Percentiles rank a stretch among this genome's conserved stretches.
Evolutionary conservation across 2,797 vertebrate species (phyloP).

Genomic region (Moxostoma hubbsi): DNA sequence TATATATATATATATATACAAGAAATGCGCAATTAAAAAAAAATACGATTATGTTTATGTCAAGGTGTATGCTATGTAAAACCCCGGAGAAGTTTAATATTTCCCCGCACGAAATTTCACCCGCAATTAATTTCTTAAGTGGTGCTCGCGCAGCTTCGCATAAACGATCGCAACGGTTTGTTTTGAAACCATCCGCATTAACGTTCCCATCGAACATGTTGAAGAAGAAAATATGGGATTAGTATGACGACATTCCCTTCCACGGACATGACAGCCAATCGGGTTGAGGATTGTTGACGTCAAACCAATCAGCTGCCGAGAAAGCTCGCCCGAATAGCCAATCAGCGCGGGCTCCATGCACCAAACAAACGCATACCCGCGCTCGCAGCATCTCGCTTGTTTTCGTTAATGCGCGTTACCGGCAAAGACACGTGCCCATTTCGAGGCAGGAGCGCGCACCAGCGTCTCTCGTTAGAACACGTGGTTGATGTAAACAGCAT

Average conservation of each 20-base stretch:
- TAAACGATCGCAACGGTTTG: conserved; percentile 47
- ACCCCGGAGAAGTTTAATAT: background rate
- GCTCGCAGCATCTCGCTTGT: conserved; percentile 57
- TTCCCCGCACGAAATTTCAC: background rate
- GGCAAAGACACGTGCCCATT: conserved; percentile 62
- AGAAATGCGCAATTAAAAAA: background rate
- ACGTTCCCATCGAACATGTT: conserved; percentile 52
- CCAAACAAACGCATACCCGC: conserved; percentile 50
- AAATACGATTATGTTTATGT: background rate
- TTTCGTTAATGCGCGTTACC: conserved; percentile 72
- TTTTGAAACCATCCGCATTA: conserved; percentile 53
- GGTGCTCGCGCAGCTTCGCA: too few relatives aligned
- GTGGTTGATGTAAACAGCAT: conserved; percentile 77
- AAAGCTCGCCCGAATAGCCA: conserved; percentile 33
- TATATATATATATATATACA: too few relatives aligned
- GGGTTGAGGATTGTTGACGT: background rate
- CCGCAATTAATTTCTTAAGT: too few relatives aligned
- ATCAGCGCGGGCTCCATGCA: conserved; percentile 34
- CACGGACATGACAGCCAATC: conserved; percentile 48
- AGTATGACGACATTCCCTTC: conserved; percentile 37
- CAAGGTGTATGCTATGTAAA: background rate
- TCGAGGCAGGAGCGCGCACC: conserved; percentile 32
- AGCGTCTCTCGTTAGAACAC: conserved; percentile 63
- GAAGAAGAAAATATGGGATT: conserved; percentile 10
- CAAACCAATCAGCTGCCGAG: conserved; percentile 46